Percentiles rank a stretch among this genome's conserved stretches.
phyloP scores from a whole-genome alignment of 2,113 vertebrate species.

The Arothron firmamentum region DNA sequence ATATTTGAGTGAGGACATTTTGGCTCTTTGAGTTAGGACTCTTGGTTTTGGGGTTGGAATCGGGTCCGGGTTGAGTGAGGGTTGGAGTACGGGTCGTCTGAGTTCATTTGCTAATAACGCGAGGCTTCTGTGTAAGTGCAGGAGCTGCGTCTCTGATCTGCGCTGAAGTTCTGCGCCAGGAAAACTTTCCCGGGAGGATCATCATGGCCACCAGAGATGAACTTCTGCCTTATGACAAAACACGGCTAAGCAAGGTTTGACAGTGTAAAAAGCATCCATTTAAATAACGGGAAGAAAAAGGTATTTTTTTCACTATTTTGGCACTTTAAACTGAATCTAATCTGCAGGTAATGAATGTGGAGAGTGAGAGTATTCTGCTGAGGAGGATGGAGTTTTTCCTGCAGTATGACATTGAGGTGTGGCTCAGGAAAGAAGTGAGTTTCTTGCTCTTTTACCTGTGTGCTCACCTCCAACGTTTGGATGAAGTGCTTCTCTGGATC shows the following conservation, averaged over 20 bases:
- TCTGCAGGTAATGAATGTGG: conserved; percentile 75
- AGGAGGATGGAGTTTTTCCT: conserved; percentile 77
- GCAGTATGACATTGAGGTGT: conserved; percentile 73
- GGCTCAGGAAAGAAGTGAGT: conserved; percentile 79
- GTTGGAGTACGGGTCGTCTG: no score
- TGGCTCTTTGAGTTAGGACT: no score
- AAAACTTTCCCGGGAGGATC: conserved; percentile 79
- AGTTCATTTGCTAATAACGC: conserved; percentile 2
- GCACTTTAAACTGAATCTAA: neutral
- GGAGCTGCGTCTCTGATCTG: conserved; percentile 80
- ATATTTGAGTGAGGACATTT: no score
- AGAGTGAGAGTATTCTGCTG: conserved; percentile 70
- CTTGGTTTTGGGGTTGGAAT: no score
- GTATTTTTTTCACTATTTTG: no score
- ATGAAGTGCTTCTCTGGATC: neutral
- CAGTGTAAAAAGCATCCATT: neutral
- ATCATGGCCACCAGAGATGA: conserved; percentile 78
- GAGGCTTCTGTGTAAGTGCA: conserved; percentile 37
- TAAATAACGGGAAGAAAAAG: neutral
- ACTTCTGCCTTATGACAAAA: conserved; percentile 79
- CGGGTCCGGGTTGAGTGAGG: no score
- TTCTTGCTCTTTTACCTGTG: neutral
- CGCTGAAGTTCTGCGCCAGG: conserved; percentile 83
- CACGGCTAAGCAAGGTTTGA: conserved; percentile 82
- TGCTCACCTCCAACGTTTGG: neutral